A percentile compares a stretch with the other conserved stretches of the same genome.
These are phyloP conservation scores for Diorhabda carinulata DNA, from an alignment of 1,140 invertebrate genomes.

Conservation along the genomic window DNA sequence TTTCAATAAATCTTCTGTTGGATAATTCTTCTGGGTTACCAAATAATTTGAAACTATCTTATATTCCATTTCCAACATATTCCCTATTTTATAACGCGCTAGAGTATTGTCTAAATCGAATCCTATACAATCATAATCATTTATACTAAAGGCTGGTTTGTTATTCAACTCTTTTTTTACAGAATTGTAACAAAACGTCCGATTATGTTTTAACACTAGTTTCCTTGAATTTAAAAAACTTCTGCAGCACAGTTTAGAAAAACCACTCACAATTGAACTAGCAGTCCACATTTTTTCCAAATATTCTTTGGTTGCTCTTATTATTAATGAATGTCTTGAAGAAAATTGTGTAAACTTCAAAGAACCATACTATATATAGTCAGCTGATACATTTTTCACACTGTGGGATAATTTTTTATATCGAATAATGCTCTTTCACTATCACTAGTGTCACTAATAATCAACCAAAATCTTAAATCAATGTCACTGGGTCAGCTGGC, in stretches of 20 bases:
- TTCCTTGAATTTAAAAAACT: background rate
- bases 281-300: no score
- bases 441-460: no score
- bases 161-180: background rate
- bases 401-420: no score
- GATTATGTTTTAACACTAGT: background rate
- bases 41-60: constrained; percentile 60
- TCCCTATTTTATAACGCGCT: constrained; percentile 62
- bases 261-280: no score
- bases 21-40: constrained; percentile 61
- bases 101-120: constrained; percentile 79
- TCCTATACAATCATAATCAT: constrained; percentile 71
- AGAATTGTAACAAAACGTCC: background rate
- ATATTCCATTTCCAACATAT: constrained; percentile 62
- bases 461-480: no score
- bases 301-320: no score
- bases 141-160: background rate
- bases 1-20: constrained; percentile 50
- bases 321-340: no score
- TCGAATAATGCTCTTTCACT: no score
- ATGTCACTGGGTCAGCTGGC: no score
- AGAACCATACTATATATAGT: no score
- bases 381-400: no score
- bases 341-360: no score
- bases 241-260: background rate